Conservation (phyloP, 2,113 vertebrate genomes). For the Camelus bactrianus region DNA sequence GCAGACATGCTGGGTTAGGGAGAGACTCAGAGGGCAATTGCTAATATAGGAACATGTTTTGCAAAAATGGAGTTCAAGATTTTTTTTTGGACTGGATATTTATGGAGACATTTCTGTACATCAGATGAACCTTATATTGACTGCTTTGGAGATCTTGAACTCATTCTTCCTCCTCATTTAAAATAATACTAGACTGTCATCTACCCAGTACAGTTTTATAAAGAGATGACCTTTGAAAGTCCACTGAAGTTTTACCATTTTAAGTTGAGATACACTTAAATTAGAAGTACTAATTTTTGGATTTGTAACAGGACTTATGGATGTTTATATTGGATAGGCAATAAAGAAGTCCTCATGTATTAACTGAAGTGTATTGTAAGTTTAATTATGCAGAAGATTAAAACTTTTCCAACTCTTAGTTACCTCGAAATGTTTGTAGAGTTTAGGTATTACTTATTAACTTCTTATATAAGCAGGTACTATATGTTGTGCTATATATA, state of each 20-base stretch:
- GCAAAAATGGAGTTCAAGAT: neutral
- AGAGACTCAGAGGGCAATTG: neutral
- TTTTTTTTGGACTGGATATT: neutral
- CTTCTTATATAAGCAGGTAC: neutral
- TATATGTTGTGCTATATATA: neutral
- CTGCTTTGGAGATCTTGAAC: neutral
- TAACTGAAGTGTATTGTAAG: neutral
- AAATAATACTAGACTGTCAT: neutral
- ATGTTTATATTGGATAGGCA: neutral
- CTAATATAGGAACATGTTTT: neutral
- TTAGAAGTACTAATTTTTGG: neutral
- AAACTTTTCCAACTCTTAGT: slow-evolving; percentile 35
- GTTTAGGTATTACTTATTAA: neutral
- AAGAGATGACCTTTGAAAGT: neutral
- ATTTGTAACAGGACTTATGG: neutral
- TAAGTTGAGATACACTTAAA: neutral
- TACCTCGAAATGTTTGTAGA: slow-evolving; percentile 15
- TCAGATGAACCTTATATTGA: neutral
- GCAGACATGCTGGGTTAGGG: neutral
- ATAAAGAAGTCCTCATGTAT: neutral
- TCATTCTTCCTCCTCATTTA: slow-evolving; percentile 12
- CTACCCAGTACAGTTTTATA: neutral
- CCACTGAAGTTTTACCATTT: neutral
- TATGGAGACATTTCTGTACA: neutral
- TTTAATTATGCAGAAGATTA: slow-evolving; percentile 1